A percentile compares a stretch with the other conserved stretches of the same genome.
phyloP scores from a whole-genome alignment of 2,113 vertebrate genomes.

The Crotalus tigris region DNA sequence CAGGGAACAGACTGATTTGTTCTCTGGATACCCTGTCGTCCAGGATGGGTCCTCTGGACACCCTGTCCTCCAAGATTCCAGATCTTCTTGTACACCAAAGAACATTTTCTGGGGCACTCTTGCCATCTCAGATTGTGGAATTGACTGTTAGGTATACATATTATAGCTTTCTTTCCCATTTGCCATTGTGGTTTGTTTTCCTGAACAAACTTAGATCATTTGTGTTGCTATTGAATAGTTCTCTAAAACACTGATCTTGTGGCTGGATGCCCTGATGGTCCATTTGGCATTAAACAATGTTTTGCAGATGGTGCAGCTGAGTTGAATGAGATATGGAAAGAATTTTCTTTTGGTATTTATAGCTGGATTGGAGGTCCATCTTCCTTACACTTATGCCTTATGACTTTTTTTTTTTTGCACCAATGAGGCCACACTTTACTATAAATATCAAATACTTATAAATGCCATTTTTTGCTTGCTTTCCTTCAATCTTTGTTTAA shows the following conservation, averaged over 20 bases:
- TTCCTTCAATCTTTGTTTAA: background rate
- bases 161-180: background rate
- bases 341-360: background rate
- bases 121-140: background rate
- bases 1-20: background rate
- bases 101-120: rapidly evolving
- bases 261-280: constrained; percentile 8
- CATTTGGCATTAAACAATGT: background rate
- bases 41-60: background rate
- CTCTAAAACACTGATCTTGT: constrained; percentile 14
- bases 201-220: constrained; percentile 15
- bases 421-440: too few species aligned
- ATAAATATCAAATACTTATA: background rate
- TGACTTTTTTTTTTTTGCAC: background rate
- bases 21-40: background rate
- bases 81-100: background rate
- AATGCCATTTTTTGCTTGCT: background rate
- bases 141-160: background rate
- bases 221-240: background rate
- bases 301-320: background rate
- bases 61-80: background rate
- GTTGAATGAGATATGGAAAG: background rate
- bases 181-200: constrained; percentile 22
- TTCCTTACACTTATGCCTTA: background rate
- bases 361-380: background rate